Conservation (phyloP, 2,888 invertebrate species). For the Drosophila paracracens region DNA sequence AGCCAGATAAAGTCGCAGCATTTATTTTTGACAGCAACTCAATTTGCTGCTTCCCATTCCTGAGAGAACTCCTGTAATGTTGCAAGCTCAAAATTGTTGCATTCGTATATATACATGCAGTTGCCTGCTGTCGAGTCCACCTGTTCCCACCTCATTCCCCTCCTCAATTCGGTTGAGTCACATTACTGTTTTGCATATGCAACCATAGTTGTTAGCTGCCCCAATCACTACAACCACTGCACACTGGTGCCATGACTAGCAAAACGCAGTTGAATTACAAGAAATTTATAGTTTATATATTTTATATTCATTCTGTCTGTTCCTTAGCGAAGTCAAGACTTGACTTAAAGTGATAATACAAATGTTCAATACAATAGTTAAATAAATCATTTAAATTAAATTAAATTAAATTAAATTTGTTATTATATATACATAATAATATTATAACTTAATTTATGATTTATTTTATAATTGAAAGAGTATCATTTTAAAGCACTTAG, state of each 20-base stretch:
- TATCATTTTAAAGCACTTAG: background rate
- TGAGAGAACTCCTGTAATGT: background rate
- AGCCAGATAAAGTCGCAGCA: conserved; percentile 4
- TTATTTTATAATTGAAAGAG: background rate
- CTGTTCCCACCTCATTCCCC: background rate
- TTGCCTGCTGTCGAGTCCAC: background rate
- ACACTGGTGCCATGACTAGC: background rate
- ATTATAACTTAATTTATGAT: too few species aligned
- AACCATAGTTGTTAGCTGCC: background rate
- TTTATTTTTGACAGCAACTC: conserved; percentile 15
- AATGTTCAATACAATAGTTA: background rate
- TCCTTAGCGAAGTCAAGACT: background rate
- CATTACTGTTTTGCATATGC: background rate
- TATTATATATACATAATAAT: too few species aligned
- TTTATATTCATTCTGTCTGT: background rate
- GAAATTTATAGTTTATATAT: background rate
- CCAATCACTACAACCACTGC: background rate
- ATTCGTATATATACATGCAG: background rate
- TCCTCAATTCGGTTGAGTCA: background rate
- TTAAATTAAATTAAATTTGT: too few species aligned
- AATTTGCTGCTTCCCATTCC: conserved; percentile 1
- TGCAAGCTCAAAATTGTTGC: background rate
- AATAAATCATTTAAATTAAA: background rate
- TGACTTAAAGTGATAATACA: background rate
- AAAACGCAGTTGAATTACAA: background rate